Base-by-base conservation (phyloP, 2,888 invertebrate genomes). In the Andrena chrysosceles region DNA sequence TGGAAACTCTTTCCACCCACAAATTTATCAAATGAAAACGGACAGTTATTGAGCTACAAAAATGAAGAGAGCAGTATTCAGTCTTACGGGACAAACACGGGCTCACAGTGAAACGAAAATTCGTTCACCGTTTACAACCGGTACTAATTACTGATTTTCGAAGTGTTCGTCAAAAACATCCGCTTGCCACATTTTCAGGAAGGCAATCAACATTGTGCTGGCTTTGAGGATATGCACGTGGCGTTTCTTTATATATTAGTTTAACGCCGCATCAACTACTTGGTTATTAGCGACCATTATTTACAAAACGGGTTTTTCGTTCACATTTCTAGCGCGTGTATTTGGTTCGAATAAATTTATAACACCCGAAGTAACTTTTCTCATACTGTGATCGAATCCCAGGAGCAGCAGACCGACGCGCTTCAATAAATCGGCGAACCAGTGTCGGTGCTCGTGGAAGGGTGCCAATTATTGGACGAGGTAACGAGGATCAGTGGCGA, bases 401-500 rank as follows among this genome's bases (percentile, higher is more conserved):
- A 64, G 84, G 73, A 79, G 81, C 86, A 78, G 77, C 83, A 83
- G 76, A 64, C 75, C 71, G 85, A 81, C 79, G 68, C 77, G 86
- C 76, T 78, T 81, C 81, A 72, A 87, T 87, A 86, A 87, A 87
- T 87, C 85, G 83, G 62, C 83, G 77, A 86, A 87, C 81, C 79
- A 84, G 72, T 67, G 80, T 31, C 59, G 77, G 70, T 72, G 81
- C 69, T 80, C 73, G 81, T 89, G 90, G 89, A 87, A 87, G 81
- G 84, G 75, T 79, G 86, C 89, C 89, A 89, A 90, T 90, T 90
- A 90, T 83, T 78, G 80, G 86, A 85, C 77, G 80, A 85, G 83
- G 86, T 89, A 88, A 90, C 89, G 89, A 88, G 84, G 85, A 89
- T 83, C 87, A 81, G 76, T 77, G 87, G 85, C 86, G 86, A 85